Conservation (phyloP, 2,888 invertebrate genomes). For the Drosophila siamana region DNA sequence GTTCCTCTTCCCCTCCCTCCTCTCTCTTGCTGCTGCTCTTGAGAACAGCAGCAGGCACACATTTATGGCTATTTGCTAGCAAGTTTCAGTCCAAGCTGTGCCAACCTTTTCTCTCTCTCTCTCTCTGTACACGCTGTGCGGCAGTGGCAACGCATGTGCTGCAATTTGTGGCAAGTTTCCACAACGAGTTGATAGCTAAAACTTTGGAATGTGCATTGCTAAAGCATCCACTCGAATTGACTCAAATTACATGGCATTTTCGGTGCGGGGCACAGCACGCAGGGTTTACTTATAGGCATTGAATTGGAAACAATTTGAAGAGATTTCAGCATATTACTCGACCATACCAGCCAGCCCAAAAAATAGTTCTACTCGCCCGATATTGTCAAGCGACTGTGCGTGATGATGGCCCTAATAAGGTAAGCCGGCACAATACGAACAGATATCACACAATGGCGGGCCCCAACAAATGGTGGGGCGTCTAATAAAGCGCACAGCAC, state of each 20-base stretch:
- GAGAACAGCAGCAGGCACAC: slow-evolving; percentile 56
- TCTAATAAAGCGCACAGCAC: slow-evolving; percentile 3
- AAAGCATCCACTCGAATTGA: slow-evolving; percentile 52
- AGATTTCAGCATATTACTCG: slow-evolving; percentile 40
- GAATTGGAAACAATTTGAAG: slow-evolving; percentile 56
- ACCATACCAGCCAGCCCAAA: slow-evolving; percentile 15
- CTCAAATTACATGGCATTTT: slow-evolving; percentile 56
- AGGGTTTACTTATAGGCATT: slow-evolving; percentile 57
- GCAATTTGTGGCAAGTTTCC: slow-evolving; percentile 40
- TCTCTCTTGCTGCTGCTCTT: neutral
- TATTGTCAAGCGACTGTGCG: slow-evolving; percentile 8
- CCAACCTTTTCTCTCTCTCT: too few species aligned
- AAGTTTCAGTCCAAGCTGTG: neutral
- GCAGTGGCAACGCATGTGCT: slow-evolving; percentile 49
- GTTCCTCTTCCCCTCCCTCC: neutral
- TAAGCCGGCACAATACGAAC: neutral
- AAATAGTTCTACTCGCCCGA: slow-evolving; percentile 5
- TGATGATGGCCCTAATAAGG: slow-evolving; percentile 8
- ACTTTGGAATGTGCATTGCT: slow-evolving; percentile 53
- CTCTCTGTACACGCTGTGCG: slow-evolving; percentile 34
- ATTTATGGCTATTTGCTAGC: slow-evolving; percentile 66
- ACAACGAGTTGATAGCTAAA: slow-evolving; percentile 31
- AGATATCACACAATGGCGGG: slow-evolving; percentile 2
- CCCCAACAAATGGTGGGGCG: neutral
- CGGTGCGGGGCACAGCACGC: neutral